These are phyloP conservation scores for Patella depressa DNA, from an alignment of 2,888 invertebrate species.

Conservation along the genomic window DNA sequence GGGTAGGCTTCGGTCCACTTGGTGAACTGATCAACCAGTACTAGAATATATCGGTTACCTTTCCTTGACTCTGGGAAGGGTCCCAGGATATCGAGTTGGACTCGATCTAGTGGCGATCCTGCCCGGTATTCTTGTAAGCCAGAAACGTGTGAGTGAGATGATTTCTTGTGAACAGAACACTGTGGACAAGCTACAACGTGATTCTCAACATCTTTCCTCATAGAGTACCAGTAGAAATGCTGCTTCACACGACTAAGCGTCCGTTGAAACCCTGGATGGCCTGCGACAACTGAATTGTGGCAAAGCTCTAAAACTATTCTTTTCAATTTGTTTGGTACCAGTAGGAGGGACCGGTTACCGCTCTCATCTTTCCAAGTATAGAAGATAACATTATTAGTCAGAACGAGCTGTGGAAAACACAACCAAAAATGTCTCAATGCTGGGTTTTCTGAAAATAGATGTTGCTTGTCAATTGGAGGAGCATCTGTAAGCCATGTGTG, in stretches of 20 bases:
- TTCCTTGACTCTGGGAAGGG: slow-evolving; percentile 30
- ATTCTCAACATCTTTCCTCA: slow-evolving; percentile 20
- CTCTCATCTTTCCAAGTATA: too few species aligned
- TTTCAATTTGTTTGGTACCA: too few species aligned
- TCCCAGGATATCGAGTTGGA: slow-evolving; percentile 34
- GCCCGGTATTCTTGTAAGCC: slow-evolving; percentile 80
- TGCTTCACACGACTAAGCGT: slow-evolving; percentile 26
- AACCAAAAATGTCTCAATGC: too few species aligned
- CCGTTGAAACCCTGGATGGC: slow-evolving; percentile 29
- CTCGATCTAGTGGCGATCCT: slow-evolving; percentile 73
- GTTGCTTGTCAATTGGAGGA: too few species aligned
- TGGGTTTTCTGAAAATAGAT: too few species aligned
- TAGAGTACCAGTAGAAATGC: slow-evolving; percentile 28
- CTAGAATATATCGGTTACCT: slow-evolving; percentile 29
- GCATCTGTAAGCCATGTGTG: too few species aligned
- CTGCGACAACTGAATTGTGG: slow-evolving; percentile 14
- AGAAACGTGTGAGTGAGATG: slow-evolving; percentile 17
- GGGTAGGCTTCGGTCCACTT: slow-evolving; percentile 25
- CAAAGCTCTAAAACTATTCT: neutral
- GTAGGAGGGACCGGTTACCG: too few species aligned
- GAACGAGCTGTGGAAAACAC: too few species aligned
- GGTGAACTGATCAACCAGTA: slow-evolving; percentile 32
- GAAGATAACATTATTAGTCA: too few species aligned
- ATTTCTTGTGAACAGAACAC: slow-evolving; percentile 30
- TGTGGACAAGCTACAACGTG: slow-evolving; percentile 25